Percentiles rank a stretch among this genome's conserved stretches.
Evolutionary conservation across 1,140 invertebrate species (phyloP).

Genomic region (Drosophila insularis): DNA sequence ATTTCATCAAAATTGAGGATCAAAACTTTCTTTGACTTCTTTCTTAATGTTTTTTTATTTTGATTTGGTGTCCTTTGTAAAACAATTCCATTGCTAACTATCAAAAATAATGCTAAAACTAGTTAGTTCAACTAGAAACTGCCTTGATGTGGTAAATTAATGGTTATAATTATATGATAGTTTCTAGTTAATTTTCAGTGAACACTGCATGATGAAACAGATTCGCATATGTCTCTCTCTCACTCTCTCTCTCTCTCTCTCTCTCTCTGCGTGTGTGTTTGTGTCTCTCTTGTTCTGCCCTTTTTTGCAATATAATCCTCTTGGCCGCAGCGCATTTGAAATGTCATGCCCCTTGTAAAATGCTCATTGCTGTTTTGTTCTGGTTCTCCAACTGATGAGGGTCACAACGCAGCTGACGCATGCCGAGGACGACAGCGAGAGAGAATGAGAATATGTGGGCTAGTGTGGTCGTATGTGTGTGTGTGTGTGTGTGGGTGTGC

Average conservation of each 20-base stretch:
- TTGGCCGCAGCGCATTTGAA: conserved; percentile 49
- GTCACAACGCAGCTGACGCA: conserved; percentile 62
- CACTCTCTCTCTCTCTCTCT: too few species aligned
- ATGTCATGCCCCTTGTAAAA: conserved; percentile 44
- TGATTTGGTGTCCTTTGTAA: too few species aligned
- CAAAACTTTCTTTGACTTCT: too few species aligned
- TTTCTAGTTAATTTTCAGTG: conserved; percentile 44
- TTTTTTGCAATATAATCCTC: conserved; percentile 57
- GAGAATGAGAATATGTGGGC: conserved; percentile 17
- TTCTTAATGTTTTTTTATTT: too few species aligned
- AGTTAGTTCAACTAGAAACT: not conserved
- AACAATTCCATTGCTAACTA: too few species aligned
- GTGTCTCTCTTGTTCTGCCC: conserved; percentile 10
- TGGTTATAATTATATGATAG: conserved; percentile 22
- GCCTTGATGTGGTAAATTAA: not conserved
- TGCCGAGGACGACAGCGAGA: conserved; percentile 48
- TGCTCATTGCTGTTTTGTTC: conserved; percentile 62
- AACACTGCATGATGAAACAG: conserved; percentile 22
- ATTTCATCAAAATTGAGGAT: too few species aligned
- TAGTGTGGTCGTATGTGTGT: conserved; percentile 15
- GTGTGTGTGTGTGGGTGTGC: conserved; percentile 31
- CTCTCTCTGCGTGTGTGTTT: not conserved
- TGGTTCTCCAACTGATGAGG: conserved; percentile 61
- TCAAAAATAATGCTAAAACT: too few species aligned
- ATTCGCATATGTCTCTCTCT: conserved; percentile 20